Percentiles rank a stretch among this genome's conserved stretches.
These are phyloP conservation scores for Enteromius trimaculatus DNA, from an alignment of 2,797 vertebrate genomes.

Conservation along the genomic window DNA sequence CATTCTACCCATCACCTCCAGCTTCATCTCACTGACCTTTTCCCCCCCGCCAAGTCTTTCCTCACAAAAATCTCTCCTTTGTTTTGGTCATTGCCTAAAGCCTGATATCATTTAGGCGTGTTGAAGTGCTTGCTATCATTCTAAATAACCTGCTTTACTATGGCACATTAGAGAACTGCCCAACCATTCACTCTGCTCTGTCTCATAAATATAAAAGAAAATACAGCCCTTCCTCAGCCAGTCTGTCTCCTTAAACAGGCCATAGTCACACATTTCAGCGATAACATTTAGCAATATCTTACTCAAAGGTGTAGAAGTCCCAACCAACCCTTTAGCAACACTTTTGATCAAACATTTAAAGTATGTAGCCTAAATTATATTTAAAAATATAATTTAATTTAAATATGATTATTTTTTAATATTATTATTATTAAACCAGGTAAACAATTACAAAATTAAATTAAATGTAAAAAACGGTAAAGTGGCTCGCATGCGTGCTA, in stretches of 20 bases:
- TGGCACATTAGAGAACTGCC: background rate
- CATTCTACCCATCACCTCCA: no score
- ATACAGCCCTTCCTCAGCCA: background rate
- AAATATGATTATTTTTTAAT: no score
- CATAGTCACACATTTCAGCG: background rate
- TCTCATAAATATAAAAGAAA: background rate
- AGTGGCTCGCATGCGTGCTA: no score
- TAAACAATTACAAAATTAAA: no score
- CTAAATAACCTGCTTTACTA: background rate
- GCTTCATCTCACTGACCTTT: background rate
- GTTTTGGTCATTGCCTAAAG: background rate
- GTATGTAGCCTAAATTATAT: no score
- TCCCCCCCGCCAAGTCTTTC: background rate
- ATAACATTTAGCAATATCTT: background rate
- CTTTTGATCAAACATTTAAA: no score
- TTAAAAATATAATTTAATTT: no score
- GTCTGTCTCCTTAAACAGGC: background rate
- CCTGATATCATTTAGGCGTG: background rate
- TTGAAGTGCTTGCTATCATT: background rate
- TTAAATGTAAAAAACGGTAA: no score
- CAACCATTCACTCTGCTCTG: background rate
- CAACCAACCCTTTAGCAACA: no score
- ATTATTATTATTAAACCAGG: no score
- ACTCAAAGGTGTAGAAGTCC: background rate
- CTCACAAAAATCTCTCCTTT: background rate